Base-by-base conservation (phyloP, 2,888 invertebrate species). In the Eurytoma adleriae region DNA sequence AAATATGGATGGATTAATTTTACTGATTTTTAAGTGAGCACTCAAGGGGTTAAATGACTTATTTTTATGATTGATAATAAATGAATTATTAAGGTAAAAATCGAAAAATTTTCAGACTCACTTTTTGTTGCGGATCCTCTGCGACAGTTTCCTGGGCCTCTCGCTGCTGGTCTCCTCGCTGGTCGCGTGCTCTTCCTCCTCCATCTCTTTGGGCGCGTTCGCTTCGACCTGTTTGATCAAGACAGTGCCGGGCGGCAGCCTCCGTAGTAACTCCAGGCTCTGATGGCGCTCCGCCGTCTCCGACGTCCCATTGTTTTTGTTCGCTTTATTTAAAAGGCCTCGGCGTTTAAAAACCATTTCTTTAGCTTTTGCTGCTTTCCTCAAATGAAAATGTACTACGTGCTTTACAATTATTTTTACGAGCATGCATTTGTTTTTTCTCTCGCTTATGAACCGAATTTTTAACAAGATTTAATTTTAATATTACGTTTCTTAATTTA, bases 221-320 rank as follows among this genome's bases (percentile, higher is more conserved):
- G 70, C n/a, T 30, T 76, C 77, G 18, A 77, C 72, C 50, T 86
- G 87, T 20, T 87, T 86, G 40, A 86, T 85, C 20, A 85, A 76
- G 52, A 88, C 82, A 3, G 87, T 87, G 5, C 83, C 86, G 0
- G 85, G 82, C 7, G 89, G 85, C 18, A 88, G 71, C 56, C 86
- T 85, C 57, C 84, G 85, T 10, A 86, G 24, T 16, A 86, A 84
- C 3, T 87, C 85, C 18, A 83, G 79, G 18, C 79, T 77, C 16
- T 82, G 81, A 68, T 78, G 81, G 30, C 84, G 77, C 13, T 79
- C 77, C 16, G 27, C 24, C 24, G 67, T 73, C 14, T n/a, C n/a
- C n/a, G 24, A 7, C 10, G 70, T 54, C 20, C 57, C 59, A 18
- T 70, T 64, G 73, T 20, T 50, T 48, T 79, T 68, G 10, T 48